phyloP scores from a whole-genome alignment of 2,797 vertebrate species.

The Myioborus melanocephalus region DNA sequence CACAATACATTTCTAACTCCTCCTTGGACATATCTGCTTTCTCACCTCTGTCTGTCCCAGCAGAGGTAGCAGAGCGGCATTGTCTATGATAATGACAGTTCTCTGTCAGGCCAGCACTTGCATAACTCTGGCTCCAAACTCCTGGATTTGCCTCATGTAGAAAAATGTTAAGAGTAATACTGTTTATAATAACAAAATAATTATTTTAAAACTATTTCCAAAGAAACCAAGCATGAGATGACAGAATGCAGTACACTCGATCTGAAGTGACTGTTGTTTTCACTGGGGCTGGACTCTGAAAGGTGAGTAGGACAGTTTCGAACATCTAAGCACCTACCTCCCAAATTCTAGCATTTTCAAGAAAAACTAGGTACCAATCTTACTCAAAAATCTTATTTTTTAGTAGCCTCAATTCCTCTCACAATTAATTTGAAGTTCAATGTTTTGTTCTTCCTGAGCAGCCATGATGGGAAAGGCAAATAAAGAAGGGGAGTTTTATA shows the following conservation, averaged over 20 bases:
- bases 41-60: background rate
- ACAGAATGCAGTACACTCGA: background rate
- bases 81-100: background rate
- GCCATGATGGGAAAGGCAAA: background rate
- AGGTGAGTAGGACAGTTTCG: background rate
- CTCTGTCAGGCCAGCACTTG: background rate
- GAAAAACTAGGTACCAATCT: background rate
- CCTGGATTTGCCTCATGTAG: background rate
- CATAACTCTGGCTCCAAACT: background rate
- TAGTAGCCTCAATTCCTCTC: background rate
- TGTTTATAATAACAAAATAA: background rate
- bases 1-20: background rate
- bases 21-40: background rate
- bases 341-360: background rate
- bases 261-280: background rate
- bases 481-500: background rate
- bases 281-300: background rate
- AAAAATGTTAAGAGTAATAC: background rate
- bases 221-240: background rate
- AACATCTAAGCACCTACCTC: background rate
- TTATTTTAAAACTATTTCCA: background rate
- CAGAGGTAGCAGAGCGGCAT: background rate
- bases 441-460: background rate
- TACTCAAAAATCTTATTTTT: background rate
- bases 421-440: background rate